Percentiles rank a stretch among this genome's conserved stretches.
Conservation (phyloP, 37 sponge, comb jelly and placozoan genomes). For the Agelas oroides region DNA sequence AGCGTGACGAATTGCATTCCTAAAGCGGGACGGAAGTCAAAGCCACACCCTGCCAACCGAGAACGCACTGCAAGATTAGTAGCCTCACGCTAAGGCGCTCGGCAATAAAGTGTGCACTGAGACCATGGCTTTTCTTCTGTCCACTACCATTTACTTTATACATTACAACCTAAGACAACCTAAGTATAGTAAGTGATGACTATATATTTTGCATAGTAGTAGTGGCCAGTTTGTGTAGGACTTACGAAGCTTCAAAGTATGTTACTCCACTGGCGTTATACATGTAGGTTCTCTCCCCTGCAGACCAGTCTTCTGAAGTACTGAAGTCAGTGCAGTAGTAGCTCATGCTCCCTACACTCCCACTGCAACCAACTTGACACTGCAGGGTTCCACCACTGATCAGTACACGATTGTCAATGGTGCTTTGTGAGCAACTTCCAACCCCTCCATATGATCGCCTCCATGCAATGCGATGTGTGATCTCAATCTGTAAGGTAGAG, state of each 20-base stretch:
- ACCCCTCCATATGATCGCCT: conserved; percentile 1
- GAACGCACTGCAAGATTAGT: no score
- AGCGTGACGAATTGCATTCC: no score
- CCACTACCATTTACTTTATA: no score
- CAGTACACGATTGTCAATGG: not conserved
- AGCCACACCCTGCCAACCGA: no score
- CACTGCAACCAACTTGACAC: conserved; percentile 39
- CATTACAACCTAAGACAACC: no score
- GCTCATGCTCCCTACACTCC: conserved; percentile 6
- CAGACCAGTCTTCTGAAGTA: conserved; percentile 42
- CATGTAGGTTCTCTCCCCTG: conserved; percentile 23
- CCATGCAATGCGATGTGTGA: conserved; percentile 49
- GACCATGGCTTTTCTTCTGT: no score
- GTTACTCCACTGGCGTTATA: not conserved
- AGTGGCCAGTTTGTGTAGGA: no score
- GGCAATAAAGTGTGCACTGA: no score
- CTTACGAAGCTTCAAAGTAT: conserved; percentile 53
- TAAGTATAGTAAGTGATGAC: no score
- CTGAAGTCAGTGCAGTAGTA: conserved; percentile 55
- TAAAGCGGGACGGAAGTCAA: no score
- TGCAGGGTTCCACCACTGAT: conserved; percentile 19
- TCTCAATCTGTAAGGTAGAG: conserved; percentile 37
- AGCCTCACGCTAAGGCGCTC: no score
- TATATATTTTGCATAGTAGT: no score
- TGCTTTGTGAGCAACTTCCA: not conserved